Evolutionary conservation across 2,888 invertebrate species (phyloP).

Genomic region (Rhingia rostrata): DNA sequence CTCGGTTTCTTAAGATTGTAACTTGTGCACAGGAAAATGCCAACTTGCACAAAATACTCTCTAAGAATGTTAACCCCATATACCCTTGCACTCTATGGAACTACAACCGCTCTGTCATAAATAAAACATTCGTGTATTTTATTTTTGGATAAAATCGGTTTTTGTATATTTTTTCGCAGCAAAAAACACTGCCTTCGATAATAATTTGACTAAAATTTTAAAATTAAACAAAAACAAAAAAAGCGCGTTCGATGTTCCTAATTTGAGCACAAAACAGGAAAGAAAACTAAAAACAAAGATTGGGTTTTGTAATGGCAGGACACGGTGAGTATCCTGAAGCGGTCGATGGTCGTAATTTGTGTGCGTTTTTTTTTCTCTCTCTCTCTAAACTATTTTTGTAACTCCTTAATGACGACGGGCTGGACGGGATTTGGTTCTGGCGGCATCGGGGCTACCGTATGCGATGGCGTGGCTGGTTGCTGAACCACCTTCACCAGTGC

Average conservation of each 20-base stretch:
- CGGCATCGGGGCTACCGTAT: constrained; percentile 81
- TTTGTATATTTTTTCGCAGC: constrained; percentile 61
- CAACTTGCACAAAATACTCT: too few species aligned
- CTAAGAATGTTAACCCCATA: too few species aligned
- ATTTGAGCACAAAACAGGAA: constrained; percentile 36
- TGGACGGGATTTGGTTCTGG: constrained; percentile 78
- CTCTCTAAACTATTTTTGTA: constrained; percentile 7
- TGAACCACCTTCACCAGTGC: constrained; percentile 82
- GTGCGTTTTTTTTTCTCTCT: constrained; percentile 25
- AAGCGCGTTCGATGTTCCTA: constrained; percentile 47
- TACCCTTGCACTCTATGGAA: background rate
- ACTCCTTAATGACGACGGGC: constrained; percentile 67
- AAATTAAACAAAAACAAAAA: constrained; percentile 60
- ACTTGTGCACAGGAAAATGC: too few species aligned
- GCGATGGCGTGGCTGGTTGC: constrained; percentile 83
- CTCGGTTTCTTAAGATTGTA: too few species aligned
- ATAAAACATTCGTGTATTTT: background rate
- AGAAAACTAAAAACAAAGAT: constrained; percentile 19
- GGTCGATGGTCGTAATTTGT: constrained; percentile 50
- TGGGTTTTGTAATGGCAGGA: constrained; percentile 47
- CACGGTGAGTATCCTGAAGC: background rate
- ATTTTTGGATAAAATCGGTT: constrained; percentile 59
- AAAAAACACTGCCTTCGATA: constrained; percentile 70
- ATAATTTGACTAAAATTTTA: constrained; percentile 70
- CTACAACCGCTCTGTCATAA: background rate